Evolutionary conservation across 2,888 invertebrate species (phyloP).

Genomic region (Eretmocerus hayati): DNA sequence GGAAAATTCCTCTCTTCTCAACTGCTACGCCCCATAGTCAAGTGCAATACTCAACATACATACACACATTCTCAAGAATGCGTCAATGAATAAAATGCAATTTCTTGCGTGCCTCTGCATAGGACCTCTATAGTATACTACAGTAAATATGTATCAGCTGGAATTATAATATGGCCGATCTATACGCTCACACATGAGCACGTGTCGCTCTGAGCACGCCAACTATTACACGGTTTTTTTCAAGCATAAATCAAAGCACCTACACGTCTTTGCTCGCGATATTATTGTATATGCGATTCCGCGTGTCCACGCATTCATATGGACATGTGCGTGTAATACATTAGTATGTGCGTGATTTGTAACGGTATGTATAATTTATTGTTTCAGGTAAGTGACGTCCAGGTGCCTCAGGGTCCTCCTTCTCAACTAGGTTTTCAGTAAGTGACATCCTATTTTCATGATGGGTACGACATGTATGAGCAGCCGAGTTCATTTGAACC

Average conservation of each 20-base stretch:
- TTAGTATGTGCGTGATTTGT: constrained; percentile 22
- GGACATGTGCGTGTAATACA: constrained; percentile 1
- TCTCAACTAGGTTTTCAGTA: not conserved
- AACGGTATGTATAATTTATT: constrained; percentile 46
- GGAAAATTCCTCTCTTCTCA: constrained; percentile 26
- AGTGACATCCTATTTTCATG: not conserved
- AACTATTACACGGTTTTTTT: no score
- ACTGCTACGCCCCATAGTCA: constrained; percentile 25
- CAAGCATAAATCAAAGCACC: no score
- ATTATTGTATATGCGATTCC: not conserved
- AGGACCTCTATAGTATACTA: no score
- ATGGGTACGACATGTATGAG: no score
- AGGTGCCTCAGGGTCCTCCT: constrained; percentile 34
- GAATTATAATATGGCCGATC: constrained; percentile 5
- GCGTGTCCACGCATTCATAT: not conserved
- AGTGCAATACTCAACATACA: no score
- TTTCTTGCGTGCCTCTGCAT: constrained; percentile 2
- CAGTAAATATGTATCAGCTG: constrained; percentile 1
- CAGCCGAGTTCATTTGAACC: no score
- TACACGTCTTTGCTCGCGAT: constrained; percentile 25
- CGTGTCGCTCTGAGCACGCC: no score
- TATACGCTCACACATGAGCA: no score
- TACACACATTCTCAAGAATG: constrained; percentile 6
- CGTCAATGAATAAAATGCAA: constrained; percentile 17
- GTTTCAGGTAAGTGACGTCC: constrained; percentile 48